Conservation (phyloP, 2,888 invertebrate species). For the Hydrotaea diabolus region DNA sequence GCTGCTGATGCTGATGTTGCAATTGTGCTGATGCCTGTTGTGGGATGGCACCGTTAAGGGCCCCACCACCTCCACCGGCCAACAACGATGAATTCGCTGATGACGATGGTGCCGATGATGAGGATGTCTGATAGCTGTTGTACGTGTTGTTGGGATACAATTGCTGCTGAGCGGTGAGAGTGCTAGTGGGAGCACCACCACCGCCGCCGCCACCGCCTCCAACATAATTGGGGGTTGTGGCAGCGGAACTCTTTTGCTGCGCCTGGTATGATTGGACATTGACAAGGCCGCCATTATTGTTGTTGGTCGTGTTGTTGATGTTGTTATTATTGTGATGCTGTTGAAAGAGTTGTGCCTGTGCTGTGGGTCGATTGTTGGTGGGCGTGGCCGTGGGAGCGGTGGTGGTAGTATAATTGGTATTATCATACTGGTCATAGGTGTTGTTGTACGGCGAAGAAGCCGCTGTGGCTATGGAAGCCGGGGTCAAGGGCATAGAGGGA, state of each 20-base stretch:
- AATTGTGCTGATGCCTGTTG: constrained; percentile 2
- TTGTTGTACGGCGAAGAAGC: constrained; percentile 59
- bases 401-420: constrained; percentile 44
- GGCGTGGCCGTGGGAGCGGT: constrained; percentile 63
- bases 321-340: constrained; percentile 69
- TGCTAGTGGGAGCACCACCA: constrained; percentile 61
- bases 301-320: constrained; percentile 69
- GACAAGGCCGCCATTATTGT: constrained; percentile 65
- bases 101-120: constrained; percentile 53
- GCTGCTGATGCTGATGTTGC: background rate
- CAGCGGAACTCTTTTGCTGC: constrained; percentile 56
- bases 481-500: constrained; percentile 57
- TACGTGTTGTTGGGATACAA: constrained; percentile 73
- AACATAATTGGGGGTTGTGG: constrained; percentile 43
- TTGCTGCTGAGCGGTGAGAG: constrained; percentile 71
- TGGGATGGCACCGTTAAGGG: background rate
- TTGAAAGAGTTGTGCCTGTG: constrained; percentile 68
- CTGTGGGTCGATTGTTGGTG: constrained; percentile 59
- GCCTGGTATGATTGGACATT: constrained; percentile 48
- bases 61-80: constrained; percentile 69
- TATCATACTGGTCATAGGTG: constrained; percentile 76
- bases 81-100: constrained; percentile 64
- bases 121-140: constrained; percentile 72
- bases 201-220: too few species aligned
- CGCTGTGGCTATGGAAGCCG: constrained; percentile 64